These are phyloP conservation scores for Bombylius discolor DNA, from an alignment of 2,888 invertebrate species.

Conservation along the genomic window DNA sequence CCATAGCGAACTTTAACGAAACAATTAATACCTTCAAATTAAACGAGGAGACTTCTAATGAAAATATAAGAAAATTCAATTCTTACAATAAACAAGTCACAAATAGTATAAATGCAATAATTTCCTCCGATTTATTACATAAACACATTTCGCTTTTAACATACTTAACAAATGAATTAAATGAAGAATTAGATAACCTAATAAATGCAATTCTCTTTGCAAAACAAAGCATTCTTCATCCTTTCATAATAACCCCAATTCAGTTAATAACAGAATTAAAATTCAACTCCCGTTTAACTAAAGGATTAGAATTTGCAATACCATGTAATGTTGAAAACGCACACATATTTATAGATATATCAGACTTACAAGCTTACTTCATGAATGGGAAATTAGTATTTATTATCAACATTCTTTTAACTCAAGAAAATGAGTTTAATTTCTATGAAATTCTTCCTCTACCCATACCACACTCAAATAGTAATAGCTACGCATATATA, in stretches of 20 bases:
- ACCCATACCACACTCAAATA: no score
- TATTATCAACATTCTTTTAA: no score
- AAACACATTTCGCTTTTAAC: constrained; percentile 11
- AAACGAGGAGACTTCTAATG: constrained; percentile 14
- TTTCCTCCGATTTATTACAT: not conserved
- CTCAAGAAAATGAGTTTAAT: not conserved
- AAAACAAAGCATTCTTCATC: not conserved
- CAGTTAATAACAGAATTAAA: not conserved
- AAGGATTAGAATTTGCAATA: not conserved
- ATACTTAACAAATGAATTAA: constrained; percentile 10
- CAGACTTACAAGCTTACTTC: no score
- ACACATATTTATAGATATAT: no score
- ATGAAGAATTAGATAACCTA: constrained; percentile 9
- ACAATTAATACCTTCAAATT: constrained; percentile 10
- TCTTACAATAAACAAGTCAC: constrained; percentile 1
- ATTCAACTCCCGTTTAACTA: no score
- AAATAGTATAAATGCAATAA: constrained; percentile 2
- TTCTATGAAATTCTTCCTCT: no score
- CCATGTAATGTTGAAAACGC: not conserved
- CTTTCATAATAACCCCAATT: not conserved
- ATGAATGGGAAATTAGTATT: no score
- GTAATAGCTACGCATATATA: no score
- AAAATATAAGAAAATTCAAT: constrained; percentile 11
- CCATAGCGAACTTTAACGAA: constrained; percentile 15
- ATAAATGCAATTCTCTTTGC: constrained; percentile 13